Evolutionary conservation across 2,797 vertebrate genomes (phyloP).

Genomic region (Pangasius mekongensis): DNA sequence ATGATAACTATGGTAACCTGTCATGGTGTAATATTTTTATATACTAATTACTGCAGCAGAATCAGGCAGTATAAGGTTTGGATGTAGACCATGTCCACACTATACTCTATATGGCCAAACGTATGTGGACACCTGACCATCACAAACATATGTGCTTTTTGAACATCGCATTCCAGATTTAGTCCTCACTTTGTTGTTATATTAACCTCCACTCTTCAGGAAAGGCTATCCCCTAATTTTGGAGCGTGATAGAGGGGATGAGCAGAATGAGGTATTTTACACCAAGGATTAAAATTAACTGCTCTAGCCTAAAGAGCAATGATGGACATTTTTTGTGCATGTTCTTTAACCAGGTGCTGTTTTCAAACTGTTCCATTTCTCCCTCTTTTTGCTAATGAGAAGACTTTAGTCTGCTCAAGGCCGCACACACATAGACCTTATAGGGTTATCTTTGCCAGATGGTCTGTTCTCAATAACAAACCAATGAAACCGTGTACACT

Average conservation of each 20-base stretch:
- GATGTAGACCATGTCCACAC: not conserved
- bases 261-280: not conserved
- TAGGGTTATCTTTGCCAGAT: constrained; percentile 38
- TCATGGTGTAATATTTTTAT: not conserved
- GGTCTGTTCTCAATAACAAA: constrained; percentile 37
- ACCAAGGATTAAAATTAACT: not conserved
- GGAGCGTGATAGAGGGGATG: not conserved
- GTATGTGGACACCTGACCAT: not conserved
- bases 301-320: not conserved
- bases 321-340: not conserved
- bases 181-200: not conserved
- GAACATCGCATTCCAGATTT: not conserved
- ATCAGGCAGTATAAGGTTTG: not conserved
- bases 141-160: not conserved
- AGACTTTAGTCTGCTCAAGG: constrained; percentile 4
- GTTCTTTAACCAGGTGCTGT: constrained; percentile 26
- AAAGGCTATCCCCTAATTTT: not conserved
- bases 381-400: constrained; percentile 9
- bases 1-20: not conserved
- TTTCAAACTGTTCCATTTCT: constrained; percentile 7
- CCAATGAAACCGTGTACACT: not conserved
- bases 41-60: not conserved
- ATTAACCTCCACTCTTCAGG: not conserved
- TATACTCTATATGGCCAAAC: not conserved
- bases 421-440: not conserved